Conservation (phyloP, 2,797 vertebrate genomes). For the Pantherophis alleghaniensis region DNA sequence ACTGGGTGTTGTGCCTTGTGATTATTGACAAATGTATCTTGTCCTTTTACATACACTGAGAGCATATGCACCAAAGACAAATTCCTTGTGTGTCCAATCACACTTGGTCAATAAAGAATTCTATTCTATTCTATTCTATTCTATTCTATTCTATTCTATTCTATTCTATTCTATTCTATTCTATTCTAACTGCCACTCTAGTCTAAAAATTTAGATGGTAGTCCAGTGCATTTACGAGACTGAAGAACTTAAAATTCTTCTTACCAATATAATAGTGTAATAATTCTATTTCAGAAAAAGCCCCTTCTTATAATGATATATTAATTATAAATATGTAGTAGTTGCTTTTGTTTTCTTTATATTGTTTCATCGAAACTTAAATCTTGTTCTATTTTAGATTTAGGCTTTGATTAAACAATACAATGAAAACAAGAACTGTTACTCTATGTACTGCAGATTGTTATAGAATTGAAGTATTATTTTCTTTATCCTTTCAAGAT, state of each 20-base stretch:
- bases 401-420: not conserved
- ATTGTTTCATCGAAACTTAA: conserved; percentile 48
- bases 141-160: no score
- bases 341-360: conserved; percentile 36
- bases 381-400: conserved; percentile 25
- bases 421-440: not conserved
- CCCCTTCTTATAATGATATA: conserved; percentile 16
- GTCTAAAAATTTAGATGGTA: not conserved
- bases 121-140: no score
- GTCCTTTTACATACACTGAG: no score
- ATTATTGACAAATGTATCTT: no score
- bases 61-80: no score
- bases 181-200: not conserved
- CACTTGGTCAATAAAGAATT: no score
- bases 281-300: not conserved
- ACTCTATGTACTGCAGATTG: not conserved
- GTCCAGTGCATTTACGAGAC: not conserved
- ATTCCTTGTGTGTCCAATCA: no score
- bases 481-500: conserved; percentile 46
- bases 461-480: conserved; percentile 48
- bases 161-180: no score
- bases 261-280: not conserved
- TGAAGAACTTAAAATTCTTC: conserved; percentile 9
- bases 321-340: conserved; percentile 28
- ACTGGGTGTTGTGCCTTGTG: no score